phyloP scores from a whole-genome alignment of 2,113 vertebrate genomes.

The Manacus vitellinus region DNA sequence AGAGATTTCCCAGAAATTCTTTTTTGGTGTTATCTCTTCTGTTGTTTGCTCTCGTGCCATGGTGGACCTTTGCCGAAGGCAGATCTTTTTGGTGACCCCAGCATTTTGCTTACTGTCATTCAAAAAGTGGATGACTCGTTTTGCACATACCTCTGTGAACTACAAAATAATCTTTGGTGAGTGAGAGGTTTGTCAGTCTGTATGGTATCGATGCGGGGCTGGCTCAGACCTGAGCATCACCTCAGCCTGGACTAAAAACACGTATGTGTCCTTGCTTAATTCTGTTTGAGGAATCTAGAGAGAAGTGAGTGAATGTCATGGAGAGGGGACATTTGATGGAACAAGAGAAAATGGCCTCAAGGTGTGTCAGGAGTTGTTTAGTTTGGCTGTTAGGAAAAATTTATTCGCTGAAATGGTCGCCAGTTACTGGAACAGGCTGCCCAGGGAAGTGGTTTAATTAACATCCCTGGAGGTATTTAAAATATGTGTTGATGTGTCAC shows the following conservation, averaged over 20 bases:
- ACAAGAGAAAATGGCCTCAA: background rate
- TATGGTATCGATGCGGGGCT: background rate
- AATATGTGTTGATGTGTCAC: background rate
- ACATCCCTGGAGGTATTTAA: background rate
- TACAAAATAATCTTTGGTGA: background rate
- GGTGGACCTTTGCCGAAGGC: background rate
- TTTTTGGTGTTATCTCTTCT: background rate
- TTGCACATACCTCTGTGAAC: background rate
- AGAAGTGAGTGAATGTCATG: background rate
- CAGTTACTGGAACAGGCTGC: background rate
- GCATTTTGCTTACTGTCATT: background rate
- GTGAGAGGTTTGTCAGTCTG: background rate
- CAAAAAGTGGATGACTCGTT: background rate
- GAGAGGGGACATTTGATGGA: background rate
- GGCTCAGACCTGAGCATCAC: background rate
- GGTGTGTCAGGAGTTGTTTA: background rate
- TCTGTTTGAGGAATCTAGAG: background rate
- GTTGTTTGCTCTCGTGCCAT: background rate
- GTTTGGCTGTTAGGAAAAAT: background rate
- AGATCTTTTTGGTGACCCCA: background rate
- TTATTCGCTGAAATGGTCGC: background rate
- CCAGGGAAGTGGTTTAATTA: background rate
- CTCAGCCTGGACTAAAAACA: background rate
- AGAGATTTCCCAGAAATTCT: background rate
- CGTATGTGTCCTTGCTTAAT: background rate